Base-by-base conservation (phyloP, 2,888 invertebrate species). In the Crossocerus cetratus region DNA sequence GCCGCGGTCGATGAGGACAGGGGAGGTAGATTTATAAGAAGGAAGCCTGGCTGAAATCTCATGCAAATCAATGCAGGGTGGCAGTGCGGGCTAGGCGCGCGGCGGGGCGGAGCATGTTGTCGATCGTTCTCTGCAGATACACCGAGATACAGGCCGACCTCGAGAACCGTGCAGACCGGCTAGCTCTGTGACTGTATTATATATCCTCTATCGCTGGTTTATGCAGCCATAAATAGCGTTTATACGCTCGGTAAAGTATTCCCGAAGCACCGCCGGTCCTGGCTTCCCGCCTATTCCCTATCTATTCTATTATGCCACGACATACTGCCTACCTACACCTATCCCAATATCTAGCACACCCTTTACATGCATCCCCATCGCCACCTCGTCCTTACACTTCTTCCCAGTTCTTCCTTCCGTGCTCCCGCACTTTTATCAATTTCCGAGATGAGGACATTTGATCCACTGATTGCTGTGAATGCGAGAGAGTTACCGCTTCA, bases 141-240 rank as follows among this genome's bases (percentile, higher is more conserved):
- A 74, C 74, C 76, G 69, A 81, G 81, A 81, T 82, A 84, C 79
- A 72, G 59, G 55, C 69, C 75, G 77, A 62, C 72, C 75, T 70
- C 74, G 71, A 71, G 77, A 82, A 73, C 80, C 76, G 65, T 71
- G 61, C 67, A 62, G 62, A 72, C 60, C 66, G 72, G 75, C 69
- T 81, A 81, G 85, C 80, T 82, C 84, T 84, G 86, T 80, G 85
- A 85, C 86, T 85, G 86, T 83, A 84, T 86, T 86, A 86, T 86
- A 86, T 86, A 86, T 84, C 83, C 84, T 80, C 84, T 86, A 85
- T 86, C 86, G 84, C 77, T 86, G 86, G 84, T 88, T 88, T 88
- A 88, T 88, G 86, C 86, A 85, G 86, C 86, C 87, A 87, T 88
- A 88, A 88, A 88, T 88, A 88, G 87, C 86, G 87, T 88, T 88